Percentiles rank a stretch among this genome's conserved stretches.
These are phyloP conservation scores for Bombus sylvicola DNA, from an alignment of 1,140 invertebrate genomes.

Conservation along the genomic window DNA sequence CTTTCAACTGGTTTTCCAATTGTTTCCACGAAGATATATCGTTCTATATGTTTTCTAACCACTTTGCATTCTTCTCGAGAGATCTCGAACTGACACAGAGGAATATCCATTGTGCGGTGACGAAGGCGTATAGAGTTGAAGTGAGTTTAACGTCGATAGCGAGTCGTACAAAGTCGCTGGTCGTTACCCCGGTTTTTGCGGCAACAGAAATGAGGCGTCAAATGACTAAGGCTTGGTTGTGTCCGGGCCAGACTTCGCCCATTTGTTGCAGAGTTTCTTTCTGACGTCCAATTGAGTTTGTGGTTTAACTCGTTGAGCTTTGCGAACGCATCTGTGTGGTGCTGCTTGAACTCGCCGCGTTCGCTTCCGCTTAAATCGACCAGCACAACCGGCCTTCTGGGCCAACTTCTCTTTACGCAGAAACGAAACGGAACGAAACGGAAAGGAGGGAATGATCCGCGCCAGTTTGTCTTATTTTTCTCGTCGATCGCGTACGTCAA, in stretches of 20 bases:
- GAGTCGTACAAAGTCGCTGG: constrained; percentile 53
- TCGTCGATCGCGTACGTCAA: neutral
- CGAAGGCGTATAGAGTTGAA: constrained; percentile 3
- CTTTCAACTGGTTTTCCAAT: neutral
- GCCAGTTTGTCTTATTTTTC: constrained; percentile 39
- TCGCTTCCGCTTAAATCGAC: constrained; percentile 65
- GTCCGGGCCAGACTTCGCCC: constrained; percentile 72
- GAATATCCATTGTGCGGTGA: constrained; percentile 17
- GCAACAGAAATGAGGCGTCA: constrained; percentile 75
- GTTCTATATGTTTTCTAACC: neutral
- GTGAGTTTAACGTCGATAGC: constrained; percentile 54
- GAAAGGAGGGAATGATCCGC: neutral
- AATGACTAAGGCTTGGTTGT: constrained; percentile 70
- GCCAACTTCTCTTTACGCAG: constrained; percentile 48
- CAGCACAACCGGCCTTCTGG: constrained; percentile 30
- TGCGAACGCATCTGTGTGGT: constrained; percentile 64
- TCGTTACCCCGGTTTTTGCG: constrained; percentile 72
- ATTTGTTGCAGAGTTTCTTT: constrained; percentile 76
- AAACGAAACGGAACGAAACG: constrained; percentile 29
- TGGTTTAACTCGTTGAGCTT: constrained; percentile 69
- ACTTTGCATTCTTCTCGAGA: neutral
- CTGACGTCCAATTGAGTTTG: constrained; percentile 69
- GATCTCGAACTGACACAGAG: neutral
- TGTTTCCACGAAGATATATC: neutral
- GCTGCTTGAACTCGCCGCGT: constrained; percentile 45